These are phyloP conservation scores for Bombyx mandarina DNA, from an alignment of 1,140 invertebrate genomes.

Conservation along the genomic window DNA sequence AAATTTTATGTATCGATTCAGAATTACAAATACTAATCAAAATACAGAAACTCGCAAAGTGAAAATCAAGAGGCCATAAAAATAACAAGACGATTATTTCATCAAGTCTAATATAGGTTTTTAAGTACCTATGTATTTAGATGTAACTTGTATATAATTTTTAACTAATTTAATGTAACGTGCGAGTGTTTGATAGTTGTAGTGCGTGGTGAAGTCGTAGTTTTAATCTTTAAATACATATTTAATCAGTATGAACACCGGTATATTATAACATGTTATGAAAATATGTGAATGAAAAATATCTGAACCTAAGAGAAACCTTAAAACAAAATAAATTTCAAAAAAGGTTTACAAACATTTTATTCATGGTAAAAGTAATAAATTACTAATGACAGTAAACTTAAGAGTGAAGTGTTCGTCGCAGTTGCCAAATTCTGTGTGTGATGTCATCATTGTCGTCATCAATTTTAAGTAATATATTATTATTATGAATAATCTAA, in stretches of 20 bases:
- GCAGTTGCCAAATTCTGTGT: slow-evolving; percentile 65
- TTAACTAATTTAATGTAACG: slow-evolving; percentile 61
- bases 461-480: slow-evolving; percentile 48
- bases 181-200: slow-evolving; percentile 68
- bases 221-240: slow-evolving; percentile 29
- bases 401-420: slow-evolving; percentile 40
- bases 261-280: neutral
- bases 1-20: no score
- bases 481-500: slow-evolving; percentile 45
- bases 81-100: slow-evolving; percentile 26
- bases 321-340: no score
- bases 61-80: slow-evolving; percentile 43
- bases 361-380: no score
- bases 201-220: slow-evolving; percentile 56
- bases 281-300: no score
- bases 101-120: slow-evolving; percentile 34
- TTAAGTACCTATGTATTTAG: slow-evolving; percentile 43
- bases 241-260: slow-evolving; percentile 9
- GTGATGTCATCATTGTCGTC: slow-evolving; percentile 10
- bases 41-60: slow-evolving; percentile 2
- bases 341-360: no score
- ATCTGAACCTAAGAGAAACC: no score
- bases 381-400: no score
- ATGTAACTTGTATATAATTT: slow-evolving; percentile 65
- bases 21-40: no score